Base-by-base conservation (phyloP, 2,113 vertebrate genomes). In the Tricholaema leucomelas region DNA sequence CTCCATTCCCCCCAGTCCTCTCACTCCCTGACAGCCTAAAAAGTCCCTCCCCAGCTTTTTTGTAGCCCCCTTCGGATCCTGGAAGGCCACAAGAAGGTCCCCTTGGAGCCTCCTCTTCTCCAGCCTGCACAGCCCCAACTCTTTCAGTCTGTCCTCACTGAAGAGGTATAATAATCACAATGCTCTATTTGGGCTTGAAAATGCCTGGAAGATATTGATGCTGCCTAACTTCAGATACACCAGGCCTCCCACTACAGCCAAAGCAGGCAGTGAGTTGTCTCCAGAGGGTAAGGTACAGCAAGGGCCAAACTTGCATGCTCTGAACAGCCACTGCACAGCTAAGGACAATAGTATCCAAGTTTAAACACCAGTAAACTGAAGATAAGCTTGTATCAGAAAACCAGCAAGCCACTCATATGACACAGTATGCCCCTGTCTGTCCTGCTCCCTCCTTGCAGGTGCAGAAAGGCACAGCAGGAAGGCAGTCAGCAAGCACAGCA, bases 351-450 rank as follows among this genome's bases (percentile, higher is more conserved):
- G 75, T 55, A 71, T 67, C 31, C 19, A 65, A 25, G 17, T 54
- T 78, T 55, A 64, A 71, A 42, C 30, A 44, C 36, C 54, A 88
- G 27, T 10, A 85, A 74, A 71, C 40, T 54, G 56, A 52, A 92
- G 30, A 42, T 36, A 21, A 81, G 9, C 6, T 71, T 23, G 8
- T 46, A 70, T 42, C 33, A 56, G 56, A 24, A 81, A 75, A 90
- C 21, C 0, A 55, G 17, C 35, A 78, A 65, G 24, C 5, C 4
- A 35, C 14, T 8, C 2, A 0, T 19, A 64, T 3, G 8, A 28
- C 3, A 0, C 35, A 79, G 52, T 13, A 28, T 44, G 52, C 15
- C 35, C 17, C 25, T 27, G 42, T 33, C 65, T 48, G n/a, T 9
- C 31, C 13, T 1, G 1, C 40, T 67, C 33, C 30, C 30, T 54